phyloP scores from a whole-genome alignment of 2,113 vertebrate species.

The Phodopus roborovskii region DNA sequence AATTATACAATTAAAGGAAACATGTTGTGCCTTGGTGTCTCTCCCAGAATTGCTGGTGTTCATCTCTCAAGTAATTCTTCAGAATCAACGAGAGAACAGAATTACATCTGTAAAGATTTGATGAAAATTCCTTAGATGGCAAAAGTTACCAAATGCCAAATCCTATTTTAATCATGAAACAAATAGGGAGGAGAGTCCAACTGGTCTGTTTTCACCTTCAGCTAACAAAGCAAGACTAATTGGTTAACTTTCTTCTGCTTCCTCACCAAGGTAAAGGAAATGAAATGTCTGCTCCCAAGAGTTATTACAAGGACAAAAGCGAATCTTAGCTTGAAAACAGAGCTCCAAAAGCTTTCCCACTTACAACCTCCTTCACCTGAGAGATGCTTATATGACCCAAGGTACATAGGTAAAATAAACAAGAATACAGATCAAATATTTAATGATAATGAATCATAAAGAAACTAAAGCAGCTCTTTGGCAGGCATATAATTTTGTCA shows the following conservation, averaged over 20 bases:
- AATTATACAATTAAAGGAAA: constrained; percentile 52
- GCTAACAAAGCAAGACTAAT: neutral
- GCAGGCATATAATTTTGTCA: constrained; percentile 1
- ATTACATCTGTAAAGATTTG: fast-evolving
- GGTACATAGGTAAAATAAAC: neutral
- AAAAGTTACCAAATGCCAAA: neutral
- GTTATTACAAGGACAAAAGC: neutral
- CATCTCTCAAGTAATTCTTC: neutral
- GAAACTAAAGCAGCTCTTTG: neutral
- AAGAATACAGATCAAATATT: neutral
- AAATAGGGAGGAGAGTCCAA: neutral
- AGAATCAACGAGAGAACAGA: neutral
- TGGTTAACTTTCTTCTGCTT: neutral
- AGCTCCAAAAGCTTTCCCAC: neutral
- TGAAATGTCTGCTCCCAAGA: neutral
- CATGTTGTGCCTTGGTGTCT: constrained; percentile 46
- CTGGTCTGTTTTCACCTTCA: neutral
- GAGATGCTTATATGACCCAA: neutral
- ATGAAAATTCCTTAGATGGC: constrained; percentile 30
- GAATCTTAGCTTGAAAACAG: neutral
- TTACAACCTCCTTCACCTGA: neutral
- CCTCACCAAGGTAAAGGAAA: neutral
- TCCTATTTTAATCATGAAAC: constrained; percentile 29
- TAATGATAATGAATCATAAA: neutral
- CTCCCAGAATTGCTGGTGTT: constrained; percentile 65